Conservation (phyloP, 1,140 invertebrate genomes). For the Drosophila lini region DNA sequence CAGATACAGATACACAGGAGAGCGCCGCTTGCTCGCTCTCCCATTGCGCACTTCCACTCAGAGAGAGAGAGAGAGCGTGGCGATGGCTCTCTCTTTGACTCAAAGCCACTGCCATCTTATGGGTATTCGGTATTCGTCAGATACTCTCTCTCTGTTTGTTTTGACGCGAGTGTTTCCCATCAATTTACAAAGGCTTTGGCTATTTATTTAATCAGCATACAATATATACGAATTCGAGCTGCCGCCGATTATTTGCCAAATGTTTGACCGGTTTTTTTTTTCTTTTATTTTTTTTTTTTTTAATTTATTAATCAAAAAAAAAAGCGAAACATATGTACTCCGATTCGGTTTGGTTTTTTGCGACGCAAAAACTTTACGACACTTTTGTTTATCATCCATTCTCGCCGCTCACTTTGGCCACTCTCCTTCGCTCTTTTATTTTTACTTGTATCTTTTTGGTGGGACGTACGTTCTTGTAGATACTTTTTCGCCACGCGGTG, state of each 20-base stretch:
- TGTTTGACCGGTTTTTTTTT: conserved; percentile 45
- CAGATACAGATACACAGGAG: conserved; percentile 18
- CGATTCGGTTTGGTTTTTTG: conserved; percentile 27
- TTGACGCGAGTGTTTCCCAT: conserved; percentile 62
- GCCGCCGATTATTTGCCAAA: conserved; percentile 45
- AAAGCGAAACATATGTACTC: conserved; percentile 13
- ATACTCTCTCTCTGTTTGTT: conserved; percentile 76
- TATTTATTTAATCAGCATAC: conserved; percentile 52
- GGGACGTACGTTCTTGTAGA: conserved; percentile 61
- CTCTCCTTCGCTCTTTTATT: conserved; percentile 33
- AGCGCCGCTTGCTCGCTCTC: conserved; percentile 3
- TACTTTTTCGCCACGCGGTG: conserved; percentile 69
- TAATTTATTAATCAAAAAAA: background rate
- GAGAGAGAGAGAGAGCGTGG: background rate
- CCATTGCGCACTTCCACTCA: conserved; percentile 19
- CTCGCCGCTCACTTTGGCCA: conserved; percentile 14
- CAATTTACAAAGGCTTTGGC: conserved; percentile 58
- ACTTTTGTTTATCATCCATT: conserved; percentile 47
- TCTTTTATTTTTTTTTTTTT: conserved; percentile 36
- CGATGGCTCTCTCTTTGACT: conserved; percentile 22
- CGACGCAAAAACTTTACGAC: conserved; percentile 82
- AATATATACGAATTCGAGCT: conserved; percentile 12
- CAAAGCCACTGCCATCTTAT: conserved; percentile 36
- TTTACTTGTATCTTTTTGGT: conserved; percentile 18
- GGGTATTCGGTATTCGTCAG: conserved; percentile 42